Evolutionary conservation across 2,888 invertebrate species (phyloP), one percentile per base, ranked within the genome.

Genomic region (Scaptomyza parva): DNA sequence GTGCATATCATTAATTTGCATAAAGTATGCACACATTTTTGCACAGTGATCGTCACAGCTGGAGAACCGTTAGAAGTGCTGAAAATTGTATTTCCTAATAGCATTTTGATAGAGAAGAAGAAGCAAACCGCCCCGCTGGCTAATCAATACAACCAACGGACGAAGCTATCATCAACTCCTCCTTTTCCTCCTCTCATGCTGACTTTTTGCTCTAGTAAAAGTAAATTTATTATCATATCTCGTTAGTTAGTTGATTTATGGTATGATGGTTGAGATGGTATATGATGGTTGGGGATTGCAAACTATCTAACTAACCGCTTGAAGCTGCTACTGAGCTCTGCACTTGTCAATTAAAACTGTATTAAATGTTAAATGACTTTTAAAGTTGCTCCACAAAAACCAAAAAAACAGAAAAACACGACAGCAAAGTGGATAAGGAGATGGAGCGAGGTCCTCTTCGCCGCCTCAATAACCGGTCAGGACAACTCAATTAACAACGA

Each of bases 1-100:
- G 84, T 80, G 85, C 71, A 77, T 84, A 69, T 67, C 85, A 82
- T 82, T 86, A 84, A 78, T 85, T 81, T 81, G 68, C 85, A 73
- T 86, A 65, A 80, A 73, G 70, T 70, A 45, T 75, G 68, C 68
- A 70, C 53, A 50, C 55, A 11, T 70, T 43, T 60, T 60, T 52
- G n/a, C 48, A 71, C 45, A 54, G 43, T 41, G 14, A n/a, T n/a
- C n/a, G n/a, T n/a, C n/a, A n/a, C n/a, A n/a, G n/a, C n/a, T 35
- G 6, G 8, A 5, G 28, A 22, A 59, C 75, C 67, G 87, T 75
- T 84, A 81, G 81, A 70, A 65, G 5, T 22, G 18, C 47, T 30
- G 28, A 35, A 62, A 70, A 69, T 53, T 57, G 59, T 61, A 17
- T 37, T 51, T 47, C 44, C 60, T 72, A 86, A 81, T 73, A 70